These are phyloP conservation scores for Sabellastarte sp. DNA, from an alignment of 2,888 invertebrate genomes.

Conservation along the genomic window DNA sequence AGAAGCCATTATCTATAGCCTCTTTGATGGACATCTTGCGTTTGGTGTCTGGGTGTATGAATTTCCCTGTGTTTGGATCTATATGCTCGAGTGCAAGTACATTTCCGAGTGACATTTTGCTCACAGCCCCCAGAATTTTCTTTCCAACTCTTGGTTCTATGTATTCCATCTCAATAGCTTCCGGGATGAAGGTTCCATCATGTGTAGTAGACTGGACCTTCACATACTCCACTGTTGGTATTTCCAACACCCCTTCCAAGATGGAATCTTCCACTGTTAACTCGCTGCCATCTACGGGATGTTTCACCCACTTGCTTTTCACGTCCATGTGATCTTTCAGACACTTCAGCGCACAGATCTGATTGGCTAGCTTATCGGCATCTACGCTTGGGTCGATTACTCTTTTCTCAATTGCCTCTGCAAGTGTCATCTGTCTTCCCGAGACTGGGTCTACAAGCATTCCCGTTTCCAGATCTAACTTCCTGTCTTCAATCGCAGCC, in stretches of 20 bases:
- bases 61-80: conserved; percentile 60
- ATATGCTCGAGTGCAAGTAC: conserved; percentile 54
- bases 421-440: conserved; percentile 82
- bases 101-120: conserved; percentile 55
- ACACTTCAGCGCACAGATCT: conserved; percentile 38
- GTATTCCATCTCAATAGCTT: conserved; percentile 35
- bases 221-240: conserved; percentile 13
- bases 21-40: conserved; percentile 68
- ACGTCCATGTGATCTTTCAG: conserved; percentile 41
- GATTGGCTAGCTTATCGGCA: conserved; percentile 36
- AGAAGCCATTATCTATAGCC: conserved; percentile 69
- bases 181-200: conserved; percentile 34
- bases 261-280: conserved; percentile 91
- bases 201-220: conserved; percentile 12
- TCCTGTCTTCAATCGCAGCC: conserved; percentile 41
- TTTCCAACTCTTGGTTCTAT: conserved; percentile 22
- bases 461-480: conserved; percentile 43
- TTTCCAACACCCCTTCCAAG: conserved; percentile 66
- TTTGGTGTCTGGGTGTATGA: conserved; percentile 54
- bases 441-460: conserved; percentile 66
- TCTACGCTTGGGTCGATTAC: conserved; percentile 22
- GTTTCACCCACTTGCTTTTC: conserved; percentile 30
- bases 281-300: conserved; percentile 70
- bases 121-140: conserved; percentile 46
- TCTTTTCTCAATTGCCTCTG: conserved; percentile 85